These are phyloP conservation scores for Octomys mimax DNA, from an alignment of 2,797 vertebrate species.

Conservation along the genomic window DNA sequence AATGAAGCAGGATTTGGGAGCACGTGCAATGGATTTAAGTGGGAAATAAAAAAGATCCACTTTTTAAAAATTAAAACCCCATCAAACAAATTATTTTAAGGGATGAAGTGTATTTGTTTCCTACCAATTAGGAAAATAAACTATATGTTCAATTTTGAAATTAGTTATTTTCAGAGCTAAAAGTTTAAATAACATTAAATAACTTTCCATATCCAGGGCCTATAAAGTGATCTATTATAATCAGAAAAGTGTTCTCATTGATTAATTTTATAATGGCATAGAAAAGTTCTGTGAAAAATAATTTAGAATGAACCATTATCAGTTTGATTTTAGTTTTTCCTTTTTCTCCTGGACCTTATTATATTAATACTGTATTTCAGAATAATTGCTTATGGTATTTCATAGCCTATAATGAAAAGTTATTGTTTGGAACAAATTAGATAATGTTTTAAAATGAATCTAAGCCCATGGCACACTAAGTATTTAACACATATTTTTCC, in stretches of 20 bases:
- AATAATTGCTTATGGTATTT: conserved; percentile 14
- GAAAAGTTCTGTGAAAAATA: conserved; percentile 9
- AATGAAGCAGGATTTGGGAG: background rate
- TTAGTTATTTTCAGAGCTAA: background rate
- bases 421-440: conserved; percentile 32
- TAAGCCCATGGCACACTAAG: background rate
- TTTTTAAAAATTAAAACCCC: background rate
- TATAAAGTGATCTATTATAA: background rate
- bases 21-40: background rate
- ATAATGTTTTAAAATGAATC: background rate
- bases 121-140: background rate
- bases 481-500: background rate
- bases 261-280: background rate
- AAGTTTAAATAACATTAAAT: background rate
- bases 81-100: background rate
- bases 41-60: background rate
- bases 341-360: background rate
- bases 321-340: background rate
- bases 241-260: background rate
- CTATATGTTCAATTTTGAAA: background rate
- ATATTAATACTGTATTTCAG: background rate
- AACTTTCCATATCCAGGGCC: background rate
- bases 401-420: background rate
- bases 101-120: background rate
- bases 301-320: background rate